These are phyloP conservation scores for Atrina japonica DNA, from an alignment of 2,888 invertebrate genomes.

Conservation along the genomic window DNA sequence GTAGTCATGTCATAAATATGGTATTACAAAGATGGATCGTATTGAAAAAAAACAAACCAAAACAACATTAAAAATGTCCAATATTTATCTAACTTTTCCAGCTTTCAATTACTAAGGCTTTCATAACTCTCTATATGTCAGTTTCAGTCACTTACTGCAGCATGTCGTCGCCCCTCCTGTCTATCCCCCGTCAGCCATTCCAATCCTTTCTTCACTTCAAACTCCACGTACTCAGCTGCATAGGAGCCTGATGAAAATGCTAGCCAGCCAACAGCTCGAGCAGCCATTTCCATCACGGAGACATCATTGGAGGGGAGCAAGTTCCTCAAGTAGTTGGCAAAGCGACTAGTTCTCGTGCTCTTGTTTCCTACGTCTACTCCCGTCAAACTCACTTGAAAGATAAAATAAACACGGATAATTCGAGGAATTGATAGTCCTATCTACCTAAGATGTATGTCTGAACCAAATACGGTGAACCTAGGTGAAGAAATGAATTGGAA, in stretches of 20 bases:
- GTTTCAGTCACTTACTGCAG: slow-evolving; percentile 90
- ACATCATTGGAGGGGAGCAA: slow-evolving; percentile 94
- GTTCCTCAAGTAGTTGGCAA: slow-evolving; percentile 95
- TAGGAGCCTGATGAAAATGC: slow-evolving; percentile 92
- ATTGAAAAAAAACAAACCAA: slow-evolving; percentile 2
- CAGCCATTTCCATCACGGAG: slow-evolving; percentile 96
- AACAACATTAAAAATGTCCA: background rate
- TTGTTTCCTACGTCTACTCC: slow-evolving; percentile 96
- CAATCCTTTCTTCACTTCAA: slow-evolving; percentile 96
- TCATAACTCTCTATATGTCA: too few relatives aligned
- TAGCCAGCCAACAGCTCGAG: slow-evolving; percentile 95
- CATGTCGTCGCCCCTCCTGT: slow-evolving; percentile 94
- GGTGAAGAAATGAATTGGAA: too few relatives aligned
- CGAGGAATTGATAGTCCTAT: too few relatives aligned
- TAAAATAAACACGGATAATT: background rate
- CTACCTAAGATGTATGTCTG: too few relatives aligned
- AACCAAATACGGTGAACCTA: too few relatives aligned
- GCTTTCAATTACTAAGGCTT: too few relatives aligned
- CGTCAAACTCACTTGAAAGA: slow-evolving; percentile 90
- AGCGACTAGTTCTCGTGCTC: slow-evolving; percentile 93
- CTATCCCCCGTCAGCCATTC: slow-evolving; percentile 95
- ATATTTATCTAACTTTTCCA: too few relatives aligned
- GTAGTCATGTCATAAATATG: too few relatives aligned
- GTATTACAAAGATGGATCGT: too few relatives aligned
- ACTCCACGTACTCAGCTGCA: slow-evolving; percentile 98